Evolutionary conservation across 2,797 vertebrate species (phyloP), one percentile per base, ranked within the genome.

Genomic region (Amblyraja radiata): DNA sequence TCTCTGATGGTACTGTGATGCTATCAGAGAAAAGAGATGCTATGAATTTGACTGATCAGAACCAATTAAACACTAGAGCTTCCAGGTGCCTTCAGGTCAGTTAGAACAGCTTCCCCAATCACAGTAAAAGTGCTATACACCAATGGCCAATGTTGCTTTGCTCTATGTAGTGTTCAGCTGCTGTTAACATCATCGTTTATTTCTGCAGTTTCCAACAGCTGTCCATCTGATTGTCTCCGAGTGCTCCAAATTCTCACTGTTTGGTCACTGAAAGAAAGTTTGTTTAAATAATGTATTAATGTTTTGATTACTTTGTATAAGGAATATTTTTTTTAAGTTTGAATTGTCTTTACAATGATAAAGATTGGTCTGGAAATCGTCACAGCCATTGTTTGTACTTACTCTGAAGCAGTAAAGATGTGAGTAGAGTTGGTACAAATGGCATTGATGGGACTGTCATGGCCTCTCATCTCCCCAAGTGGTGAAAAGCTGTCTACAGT

Each of bases 161-260:
- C 93, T 74, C 39, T 93, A 61, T 74, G 93, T 93, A 94, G 93
- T 94, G 84, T 93, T 96, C 94, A 96, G 94, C 95, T 97, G 95
- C 95, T 96, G 94, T 95, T 94, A 94, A 95, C 93, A 93, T 97
- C 97, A 95, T 97, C 97, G 88, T 94, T 96, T 32, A 94, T 93
- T 93, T 97, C 97, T 93, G 96, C 96, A 65, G 94, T 46, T 93
- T 97, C 97, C 16, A 95, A 96, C 58, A 95, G 94, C 78, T 97
- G 97, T 71, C 97, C 96, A 0, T 99, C 98, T 93, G 97, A 95
- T 91, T 96, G 94, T 90, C 96, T 97, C 93, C 96, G 97, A 94
- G 97, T 96, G 94, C 98, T 98, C 99, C 99, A 99, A 94, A 99
- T 98, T 95, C 97, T 98, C 95, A 99, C 98, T 10, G 99, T 99